Base-by-base conservation (phyloP, 1,140 invertebrate species). In the Catajapyx aquilonaris region DNA sequence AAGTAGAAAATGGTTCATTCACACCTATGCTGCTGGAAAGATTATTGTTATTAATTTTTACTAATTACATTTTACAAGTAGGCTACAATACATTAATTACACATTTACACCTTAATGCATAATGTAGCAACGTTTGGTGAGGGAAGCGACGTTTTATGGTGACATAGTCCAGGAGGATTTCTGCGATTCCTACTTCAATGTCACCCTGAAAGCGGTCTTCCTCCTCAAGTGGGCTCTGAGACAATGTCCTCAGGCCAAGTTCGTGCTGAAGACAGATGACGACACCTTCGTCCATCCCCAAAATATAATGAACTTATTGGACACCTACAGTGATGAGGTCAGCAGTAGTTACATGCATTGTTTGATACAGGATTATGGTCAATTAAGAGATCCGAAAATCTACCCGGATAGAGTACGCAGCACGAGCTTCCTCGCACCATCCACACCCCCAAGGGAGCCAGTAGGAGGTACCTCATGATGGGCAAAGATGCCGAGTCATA, bases 81-180 rank as follows among this genome's bases (percentile, higher is more conserved):
- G n/a, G n/a, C n/a, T n/a, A n/a, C n/a, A n/a, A n/a, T n/a, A n/a
- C n/a, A n/a, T n/a, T n/a, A n/a, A n/a, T n/a, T n/a, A n/a, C n/a
- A n/a, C n/a, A n/a, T n/a, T n/a, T n/a, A n/a, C n/a, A n/a, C n/a
- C n/a, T n/a, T n/a, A n/a, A n/a, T n/a, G n/a, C n/a, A n/a, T n/a
- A n/a, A n/a, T 65, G 4, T 61, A 73, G 59, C 57, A 52, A 43
- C 59, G 54, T 35, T 66, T 74, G 20, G 53, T 55, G 2, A 61
- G 66, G 21, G 75, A 78, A 48, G 66, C 58, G 31, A 52, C 66
- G 2, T 55, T 57, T 18, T 72, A 73, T 46, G 68, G 73, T 19
- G 87, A 95, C 55, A 72, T 95, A 13, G 75, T 95, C 25, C 80
- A 90, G 58, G 84, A 87, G 54, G 70, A 71, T 37, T 93, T 90